phyloP scores from a whole-genome alignment of 92 coral and sea anemone species.

The Plumapathes pennacea region DNA sequence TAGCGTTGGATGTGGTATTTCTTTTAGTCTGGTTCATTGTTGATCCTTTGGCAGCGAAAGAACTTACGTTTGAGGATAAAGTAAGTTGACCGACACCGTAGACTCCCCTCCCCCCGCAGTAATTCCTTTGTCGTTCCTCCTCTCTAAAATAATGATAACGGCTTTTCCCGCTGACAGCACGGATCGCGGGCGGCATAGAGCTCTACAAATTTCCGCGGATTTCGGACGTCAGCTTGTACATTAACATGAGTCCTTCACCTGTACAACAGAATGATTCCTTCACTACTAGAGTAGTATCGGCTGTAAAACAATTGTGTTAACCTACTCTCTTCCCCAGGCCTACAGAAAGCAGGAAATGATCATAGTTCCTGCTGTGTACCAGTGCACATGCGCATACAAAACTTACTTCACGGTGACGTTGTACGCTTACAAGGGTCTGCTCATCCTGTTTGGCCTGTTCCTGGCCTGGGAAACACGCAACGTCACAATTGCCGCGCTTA shows the following conservation, averaged over 20 bases:
- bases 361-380: constrained; percentile 76
- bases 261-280: no score
- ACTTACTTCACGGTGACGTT: constrained; percentile 68
- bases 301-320: neutral
- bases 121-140: no score
- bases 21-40: constrained; percentile 72
- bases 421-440: constrained; percentile 83
- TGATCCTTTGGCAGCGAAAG: constrained; percentile 66
- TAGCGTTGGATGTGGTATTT: constrained; percentile 62
- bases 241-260: no score
- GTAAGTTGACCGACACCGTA: no score
- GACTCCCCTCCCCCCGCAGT: no score
- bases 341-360: constrained; percentile 61
- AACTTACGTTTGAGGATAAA: constrained; percentile 46
- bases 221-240: no score
- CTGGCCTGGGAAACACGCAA: constrained; percentile 95
- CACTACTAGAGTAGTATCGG: neutral
- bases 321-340: constrained; percentile 31
- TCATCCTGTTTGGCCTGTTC: constrained; percentile 86
- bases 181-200: no score
- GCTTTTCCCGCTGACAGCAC: no score
- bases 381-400: constrained; percentile 75
- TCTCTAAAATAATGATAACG: no score
- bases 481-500: constrained; percentile 87
- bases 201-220: no score